phyloP scores from a whole-genome alignment of 2,888 invertebrate genomes.

The Plagodis pulveraria region DNA sequence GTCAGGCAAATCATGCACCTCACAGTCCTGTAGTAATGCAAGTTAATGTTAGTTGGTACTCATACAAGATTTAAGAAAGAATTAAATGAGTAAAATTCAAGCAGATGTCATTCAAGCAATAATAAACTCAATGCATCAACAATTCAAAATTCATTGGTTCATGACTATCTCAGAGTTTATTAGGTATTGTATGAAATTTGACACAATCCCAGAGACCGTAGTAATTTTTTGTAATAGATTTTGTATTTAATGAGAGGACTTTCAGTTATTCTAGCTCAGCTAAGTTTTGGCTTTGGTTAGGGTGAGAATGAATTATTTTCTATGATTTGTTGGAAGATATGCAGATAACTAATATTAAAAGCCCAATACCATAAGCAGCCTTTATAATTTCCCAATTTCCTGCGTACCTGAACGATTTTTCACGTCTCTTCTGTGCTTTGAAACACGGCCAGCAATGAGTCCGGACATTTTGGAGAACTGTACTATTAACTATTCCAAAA shows the following conservation, averaged over 20 bases:
- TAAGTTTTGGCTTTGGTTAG: no score
- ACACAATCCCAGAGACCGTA: background rate
- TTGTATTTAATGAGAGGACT: no score
- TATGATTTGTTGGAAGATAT: no score
- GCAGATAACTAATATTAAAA: no score
- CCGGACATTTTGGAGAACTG: slow-evolving; percentile 65
- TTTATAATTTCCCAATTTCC: slow-evolving; percentile 11
- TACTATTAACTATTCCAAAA: slow-evolving; percentile 41
- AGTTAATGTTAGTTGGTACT: slow-evolving; percentile 71
- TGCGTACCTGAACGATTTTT: slow-evolving; percentile 76
- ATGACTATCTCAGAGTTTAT: slow-evolving; percentile 18
- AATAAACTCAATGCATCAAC: slow-evolving; percentile 40
- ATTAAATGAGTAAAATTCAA: background rate
- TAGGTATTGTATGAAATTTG: slow-evolving; percentile 9
- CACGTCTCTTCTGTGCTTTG: slow-evolving; percentile 68
- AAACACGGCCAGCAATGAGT: slow-evolving; percentile 71
- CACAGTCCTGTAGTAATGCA: slow-evolving; percentile 78
- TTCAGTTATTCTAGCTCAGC: no score
- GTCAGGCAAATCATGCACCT: slow-evolving; percentile 70
- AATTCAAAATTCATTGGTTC: slow-evolving; percentile 4
- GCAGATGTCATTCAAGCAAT: slow-evolving; percentile 38
- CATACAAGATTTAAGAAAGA: slow-evolving; percentile 9
- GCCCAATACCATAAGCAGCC: no score
- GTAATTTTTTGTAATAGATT: no score
- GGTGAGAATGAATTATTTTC: no score